Base-by-base conservation (phyloP, 2,113 vertebrate genomes). In the Chaetorhynchus papuensis region DNA sequence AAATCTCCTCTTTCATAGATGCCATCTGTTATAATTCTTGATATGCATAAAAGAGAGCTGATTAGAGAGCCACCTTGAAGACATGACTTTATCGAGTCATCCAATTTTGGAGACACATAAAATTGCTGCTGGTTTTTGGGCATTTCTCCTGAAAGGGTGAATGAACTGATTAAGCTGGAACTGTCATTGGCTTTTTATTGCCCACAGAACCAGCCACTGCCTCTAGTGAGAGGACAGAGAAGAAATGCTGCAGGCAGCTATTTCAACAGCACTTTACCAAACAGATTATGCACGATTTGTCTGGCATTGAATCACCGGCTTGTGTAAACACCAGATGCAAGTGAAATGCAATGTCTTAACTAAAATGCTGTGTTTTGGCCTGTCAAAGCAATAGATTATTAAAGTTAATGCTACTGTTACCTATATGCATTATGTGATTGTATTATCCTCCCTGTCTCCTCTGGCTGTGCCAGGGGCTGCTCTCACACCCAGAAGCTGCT, bases 311-410 rank as follows among this genome's bases (percentile, higher is more conserved):
- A 89, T 81, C 87, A 81, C 52, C 78, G 80, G 69, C 60, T 89
- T 91, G 83, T 84, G 61, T 92, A 94, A 95, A 97, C 93, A 94
- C 77, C 94, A 95, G 83, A 92, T 94, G 86, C 68, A 93, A 84
- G 65, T 64, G 64, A 87, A 93, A 81, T 33, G 35, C 54, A 83
- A 60, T 41, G 35, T 87, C 68, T 94, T 92, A 70, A 65, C 79
- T 70, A 37, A 92, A 94, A 74, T 74, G 27, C 50, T 82, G 44
- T 49, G n/a, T 28, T 94, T 84, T 42, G 35, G 56, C 56, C 39
- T 0, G 3, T 26, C 33, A 63, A 88, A 89, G n/a, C 19, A 60
- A 26, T 42, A 20, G 35, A 57, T 64, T 78, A 33, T 56, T 77
- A 47, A 90, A 92, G 68, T 28, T 35, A 92, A 47, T 54, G 30